Base-by-base conservation (phyloP, 1,140 invertebrate species). In the Helicorthomorpha holstii region DNA sequence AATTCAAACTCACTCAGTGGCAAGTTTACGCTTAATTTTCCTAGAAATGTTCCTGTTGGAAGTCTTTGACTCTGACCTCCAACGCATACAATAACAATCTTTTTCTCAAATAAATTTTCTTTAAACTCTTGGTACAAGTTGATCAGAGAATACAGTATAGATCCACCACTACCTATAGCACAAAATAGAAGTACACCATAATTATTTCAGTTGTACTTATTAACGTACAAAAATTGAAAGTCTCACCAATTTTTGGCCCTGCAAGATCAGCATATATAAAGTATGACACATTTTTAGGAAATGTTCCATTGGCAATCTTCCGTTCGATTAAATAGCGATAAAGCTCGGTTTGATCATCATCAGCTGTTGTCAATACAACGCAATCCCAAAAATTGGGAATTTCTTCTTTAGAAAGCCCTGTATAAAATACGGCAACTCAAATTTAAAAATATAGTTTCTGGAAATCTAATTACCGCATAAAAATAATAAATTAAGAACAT, bases 51-150 rank as follows among this genome's bases (percentile, higher is more conserved):
- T 21, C 66, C 57, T 55, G 63, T 69, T 21, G 71, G 71, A 52
- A 73, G 60, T 47, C 71, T 56, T 57, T 72, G 67, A 56, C 71
- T 72, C 53, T 64, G 64, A 3, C 71, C 71, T 41, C 71, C 71
- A 29, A 70, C 67, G 58, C 69, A 69, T 23, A 72, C 67, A n/a
- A 73, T 51, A 2, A 73, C 54, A 1, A 70, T 61, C 51, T 61
- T 61, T 50, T 58, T 59, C 0, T 57, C 26, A 53, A 53, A 64
- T 43, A 72, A 48, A 22, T 58, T 50, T 0, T 63, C 56, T 10
- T 60, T 61, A 56, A 64, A 66, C 16, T 10, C 25, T 61, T 50
- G 27, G 14, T 62, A 42, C 22, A 73, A 53, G 21, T 59, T 52
- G 26, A 58, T 50, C 19, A 72, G 48, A 41, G 61, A 61, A 46